A percentile compares a stretch with the other conserved stretches of the same genome.
Conservation (phyloP, 2,113 vertebrate species). For the Camelus bactrianus region DNA sequence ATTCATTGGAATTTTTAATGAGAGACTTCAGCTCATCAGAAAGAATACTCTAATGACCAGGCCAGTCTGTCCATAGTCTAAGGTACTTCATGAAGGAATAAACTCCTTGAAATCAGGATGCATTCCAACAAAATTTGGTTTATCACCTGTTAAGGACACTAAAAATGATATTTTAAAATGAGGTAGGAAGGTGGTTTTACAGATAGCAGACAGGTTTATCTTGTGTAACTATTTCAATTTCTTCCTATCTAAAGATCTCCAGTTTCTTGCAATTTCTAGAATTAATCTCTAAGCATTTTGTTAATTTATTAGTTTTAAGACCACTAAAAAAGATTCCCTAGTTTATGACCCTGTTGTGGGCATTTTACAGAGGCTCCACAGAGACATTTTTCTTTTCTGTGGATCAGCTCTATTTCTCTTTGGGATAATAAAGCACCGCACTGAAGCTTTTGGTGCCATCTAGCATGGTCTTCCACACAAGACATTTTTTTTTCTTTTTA, state of each 20-base stretch:
- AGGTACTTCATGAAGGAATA: neutral
- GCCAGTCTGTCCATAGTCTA: neutral
- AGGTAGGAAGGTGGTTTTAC: neutral
- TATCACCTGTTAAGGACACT: neutral
- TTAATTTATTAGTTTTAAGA: neutral
- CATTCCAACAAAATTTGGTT: neutral
- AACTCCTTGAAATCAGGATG: neutral
- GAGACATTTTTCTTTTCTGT: neutral
- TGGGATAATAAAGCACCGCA: neutral
- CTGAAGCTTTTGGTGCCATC: neutral
- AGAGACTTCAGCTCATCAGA: neutral
- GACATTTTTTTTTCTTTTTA: neutral
- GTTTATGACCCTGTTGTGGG: neutral
- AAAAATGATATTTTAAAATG: neutral
- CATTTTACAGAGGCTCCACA: neutral
- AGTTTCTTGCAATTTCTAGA: neutral
- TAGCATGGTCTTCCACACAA: neutral
- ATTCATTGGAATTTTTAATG: neutral
- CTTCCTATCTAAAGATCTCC: neutral
- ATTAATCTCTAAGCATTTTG: conserved; percentile 1
- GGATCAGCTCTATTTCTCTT: neutral
- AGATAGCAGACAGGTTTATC: neutral
- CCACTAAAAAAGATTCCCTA: neutral
- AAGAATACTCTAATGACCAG: neutral
- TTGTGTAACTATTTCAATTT: neutral